A percentile compares a stretch with the other conserved stretches of the same genome.
These are phyloP conservation scores for Sepioteuthis lessoniana DNA, from an alignment of 2,888 invertebrate species.

Conservation along the genomic window DNA sequence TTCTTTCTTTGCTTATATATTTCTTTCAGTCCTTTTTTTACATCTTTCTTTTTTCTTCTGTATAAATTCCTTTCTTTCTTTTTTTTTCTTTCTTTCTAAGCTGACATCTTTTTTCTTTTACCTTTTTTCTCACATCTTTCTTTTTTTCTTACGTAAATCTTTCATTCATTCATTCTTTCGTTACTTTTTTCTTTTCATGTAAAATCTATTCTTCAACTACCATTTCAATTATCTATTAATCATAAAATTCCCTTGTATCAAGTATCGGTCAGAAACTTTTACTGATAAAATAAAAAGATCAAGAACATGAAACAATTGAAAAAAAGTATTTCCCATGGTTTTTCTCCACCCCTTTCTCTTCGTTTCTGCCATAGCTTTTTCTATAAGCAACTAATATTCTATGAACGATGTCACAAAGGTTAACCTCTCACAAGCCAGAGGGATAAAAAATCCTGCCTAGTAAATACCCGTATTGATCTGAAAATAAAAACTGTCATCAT, in stretches of 20 bases:
- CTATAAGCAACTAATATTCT: background rate
- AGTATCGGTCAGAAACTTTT: background rate
- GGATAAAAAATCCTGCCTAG: background rate
- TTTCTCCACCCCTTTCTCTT: background rate
- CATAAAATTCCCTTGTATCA: background rate
- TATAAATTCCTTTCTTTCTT: no score
- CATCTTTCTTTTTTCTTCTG: no score
- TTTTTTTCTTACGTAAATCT: background rate
- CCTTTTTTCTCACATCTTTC: no score
- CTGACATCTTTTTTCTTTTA: no score
- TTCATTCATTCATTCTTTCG: no score
- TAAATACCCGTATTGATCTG: background rate
- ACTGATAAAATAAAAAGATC: background rate
- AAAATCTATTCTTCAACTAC: no score
- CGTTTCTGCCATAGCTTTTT: background rate
- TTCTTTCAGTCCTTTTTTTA: no score
- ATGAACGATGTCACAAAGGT: background rate
- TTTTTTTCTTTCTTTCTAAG: no score
- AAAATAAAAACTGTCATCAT: background rate
- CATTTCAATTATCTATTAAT: background rate
- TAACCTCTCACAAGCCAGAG: background rate
- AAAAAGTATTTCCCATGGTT: no score
- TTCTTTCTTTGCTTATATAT: no score
- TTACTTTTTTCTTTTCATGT: no score
- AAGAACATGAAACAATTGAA: background rate